Conservation (phyloP, 2,888 invertebrate species). For the Thysanoteuthis rhombus region DNA sequence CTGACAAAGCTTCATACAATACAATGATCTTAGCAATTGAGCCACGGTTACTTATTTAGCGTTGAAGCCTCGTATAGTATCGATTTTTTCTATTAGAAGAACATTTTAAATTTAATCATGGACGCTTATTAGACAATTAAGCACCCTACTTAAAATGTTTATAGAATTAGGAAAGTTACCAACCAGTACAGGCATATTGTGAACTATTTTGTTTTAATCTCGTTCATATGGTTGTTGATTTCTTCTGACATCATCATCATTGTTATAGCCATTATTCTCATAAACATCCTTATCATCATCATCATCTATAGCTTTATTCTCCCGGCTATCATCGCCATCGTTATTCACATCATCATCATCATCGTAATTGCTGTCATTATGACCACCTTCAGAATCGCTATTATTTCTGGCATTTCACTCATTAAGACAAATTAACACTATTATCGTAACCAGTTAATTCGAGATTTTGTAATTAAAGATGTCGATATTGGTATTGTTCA, state of each 20-base stretch:
- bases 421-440: too few species aligned
- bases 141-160: neutral
- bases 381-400: neutral
- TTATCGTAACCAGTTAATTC: too few species aligned
- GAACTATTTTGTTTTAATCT: neutral
- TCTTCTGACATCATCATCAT: neutral
- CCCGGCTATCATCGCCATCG: neutral
- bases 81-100: neutral
- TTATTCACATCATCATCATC: neutral
- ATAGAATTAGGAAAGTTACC: neutral
- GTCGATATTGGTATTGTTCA: too few species aligned
- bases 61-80: neutral
- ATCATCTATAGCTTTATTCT: neutral
- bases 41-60: neutral
- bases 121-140: neutral
- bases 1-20: neutral
- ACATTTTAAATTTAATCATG: neutral
- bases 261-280: neutral
- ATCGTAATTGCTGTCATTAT: neutral
- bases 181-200: neutral
- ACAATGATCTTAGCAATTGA: neutral
- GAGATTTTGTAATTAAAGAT: too few species aligned
- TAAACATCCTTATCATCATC: neutral
- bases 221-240: neutral
- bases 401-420: too few species aligned